Conservation (phyloP, 2,888 invertebrate species). For the Xylota sylvarum region DNA sequence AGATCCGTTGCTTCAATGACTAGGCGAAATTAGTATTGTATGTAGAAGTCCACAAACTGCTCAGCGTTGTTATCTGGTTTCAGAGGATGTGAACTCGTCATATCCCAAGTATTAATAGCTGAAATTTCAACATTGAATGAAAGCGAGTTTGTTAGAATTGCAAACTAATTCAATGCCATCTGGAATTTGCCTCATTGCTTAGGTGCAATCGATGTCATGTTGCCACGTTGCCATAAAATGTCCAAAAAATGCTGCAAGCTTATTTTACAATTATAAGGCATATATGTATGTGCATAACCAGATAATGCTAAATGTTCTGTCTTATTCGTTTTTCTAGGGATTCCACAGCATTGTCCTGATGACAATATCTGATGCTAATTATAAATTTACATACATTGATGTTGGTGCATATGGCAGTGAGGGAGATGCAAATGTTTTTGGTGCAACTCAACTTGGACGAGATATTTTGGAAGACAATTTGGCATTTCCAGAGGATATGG, state of each 20-base stretch:
- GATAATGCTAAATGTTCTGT: background rate
- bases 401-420: slow-evolving; percentile 31
- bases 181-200: slow-evolving; percentile 74
- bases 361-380: slow-evolving; percentile 35
- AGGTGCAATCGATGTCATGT: slow-evolving; percentile 78
- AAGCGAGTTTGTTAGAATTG: no score
- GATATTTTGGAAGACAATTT: slow-evolving; percentile 17
- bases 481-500: slow-evolving; percentile 30
- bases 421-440: slow-evolving; percentile 31
- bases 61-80: no score
- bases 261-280: no score
- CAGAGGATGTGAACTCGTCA: no score
- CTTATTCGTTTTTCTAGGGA: slow-evolving; percentile 1
- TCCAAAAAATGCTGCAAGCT: slow-evolving; percentile 76
- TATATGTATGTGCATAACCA: background rate
- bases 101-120: no score
- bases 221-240: slow-evolving; percentile 77
- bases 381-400: slow-evolving; percentile 26
- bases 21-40: no score
- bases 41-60: no score
- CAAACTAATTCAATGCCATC: no score
- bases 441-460: background rate
- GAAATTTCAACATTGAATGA: no score
- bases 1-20: no score
- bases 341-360: slow-evolving; percentile 30